These are phyloP conservation scores for Drosophila guanche DNA, from an alignment of 1,140 invertebrate genomes.

Conservation along the genomic window DNA sequence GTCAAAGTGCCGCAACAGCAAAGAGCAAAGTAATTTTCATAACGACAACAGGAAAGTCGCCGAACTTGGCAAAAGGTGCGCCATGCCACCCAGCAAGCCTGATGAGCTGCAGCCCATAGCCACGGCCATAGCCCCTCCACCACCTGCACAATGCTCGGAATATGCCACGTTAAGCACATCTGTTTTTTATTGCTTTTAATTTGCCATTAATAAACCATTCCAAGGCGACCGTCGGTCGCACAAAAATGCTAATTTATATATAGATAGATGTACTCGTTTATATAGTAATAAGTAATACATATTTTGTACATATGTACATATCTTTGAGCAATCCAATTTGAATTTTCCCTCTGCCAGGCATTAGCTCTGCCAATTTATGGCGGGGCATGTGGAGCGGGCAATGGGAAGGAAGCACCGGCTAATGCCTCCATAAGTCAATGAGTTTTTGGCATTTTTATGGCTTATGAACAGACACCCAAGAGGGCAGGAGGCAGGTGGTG, in stretches of 20 bases:
- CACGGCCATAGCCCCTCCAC: slow-evolving; percentile 1
- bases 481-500: slow-evolving; percentile 10
- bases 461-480: slow-evolving; percentile 46
- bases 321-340: slow-evolving; percentile 42
- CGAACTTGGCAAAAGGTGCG: slow-evolving; percentile 75
- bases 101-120: slow-evolving; percentile 55
- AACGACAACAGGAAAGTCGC: slow-evolving; percentile 72
- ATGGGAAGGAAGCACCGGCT: slow-evolving; percentile 19
- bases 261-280: slow-evolving; percentile 46
- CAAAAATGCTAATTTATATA: slow-evolving; percentile 78
- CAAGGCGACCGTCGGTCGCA: slow-evolving; percentile 58
- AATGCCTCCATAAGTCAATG: slow-evolving; percentile 71
- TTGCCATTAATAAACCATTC: slow-evolving; percentile 83
- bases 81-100: slow-evolving; percentile 28
- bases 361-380: slow-evolving; percentile 22
- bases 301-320: slow-evolving; percentile 10
- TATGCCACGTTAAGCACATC: slow-evolving; percentile 83
- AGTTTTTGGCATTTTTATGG: slow-evolving; percentile 78
- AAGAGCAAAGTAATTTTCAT: slow-evolving; percentile 81
- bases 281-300: slow-evolving; percentile 54
- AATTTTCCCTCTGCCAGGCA: slow-evolving; percentile 30
- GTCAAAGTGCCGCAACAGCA: slow-evolving; percentile 48
- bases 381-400: not conserved
- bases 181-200: slow-evolving; percentile 84
- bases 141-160: slow-evolving; percentile 48